Base-by-base conservation (phyloP, 2,797 vertebrate genomes). In the Hylomyscus alleni region DNA sequence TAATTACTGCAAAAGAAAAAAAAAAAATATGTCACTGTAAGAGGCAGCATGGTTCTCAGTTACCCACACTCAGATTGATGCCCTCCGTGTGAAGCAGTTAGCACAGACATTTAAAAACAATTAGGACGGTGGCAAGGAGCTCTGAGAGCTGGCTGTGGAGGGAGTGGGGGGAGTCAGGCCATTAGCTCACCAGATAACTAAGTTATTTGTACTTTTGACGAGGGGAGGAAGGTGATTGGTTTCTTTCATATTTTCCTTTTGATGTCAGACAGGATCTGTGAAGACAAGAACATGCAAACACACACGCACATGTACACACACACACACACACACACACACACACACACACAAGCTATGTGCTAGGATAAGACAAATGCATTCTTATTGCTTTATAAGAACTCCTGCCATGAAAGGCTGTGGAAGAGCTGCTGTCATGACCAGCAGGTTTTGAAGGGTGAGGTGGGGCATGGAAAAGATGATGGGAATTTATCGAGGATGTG, bases 51-150 rank as follows among this genome's bases (percentile, higher is more conserved):
- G 96, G 97, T 92, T 98, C 97, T 96, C 97, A 34, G 93, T 95
- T 98, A 98, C 98, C 97, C 98, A 11, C 91, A n/a, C 10, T 85
- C 98, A 98, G 98, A 98, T 98, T 98, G 97, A 98, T 96, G 95
- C 94, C 96, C 98, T 98, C 77, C 0, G 82, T 90, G 90, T 93
- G 97, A 98, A 98, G 94, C 20, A 82, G 97, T 98, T 98, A 97
- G 98, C 95, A 97, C 96, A 98, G 98, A 97, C 98, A 98, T 98
- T 98, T 98, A 98, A 98, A 99, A 98, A 98, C 98, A 98, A 98
- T 98, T 98, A 98, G 97, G 96, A 92, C 94, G 94, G 83, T 1
- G 19, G 97, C 95, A 98, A 98, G 98, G 97, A 85, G 97, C 98
- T 98, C 96, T 6, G 96, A 94, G 97, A 76, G 91, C 98, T 98